Conservation (phyloP, 2,113 vertebrate genomes). For the Emberiza fucata region DNA sequence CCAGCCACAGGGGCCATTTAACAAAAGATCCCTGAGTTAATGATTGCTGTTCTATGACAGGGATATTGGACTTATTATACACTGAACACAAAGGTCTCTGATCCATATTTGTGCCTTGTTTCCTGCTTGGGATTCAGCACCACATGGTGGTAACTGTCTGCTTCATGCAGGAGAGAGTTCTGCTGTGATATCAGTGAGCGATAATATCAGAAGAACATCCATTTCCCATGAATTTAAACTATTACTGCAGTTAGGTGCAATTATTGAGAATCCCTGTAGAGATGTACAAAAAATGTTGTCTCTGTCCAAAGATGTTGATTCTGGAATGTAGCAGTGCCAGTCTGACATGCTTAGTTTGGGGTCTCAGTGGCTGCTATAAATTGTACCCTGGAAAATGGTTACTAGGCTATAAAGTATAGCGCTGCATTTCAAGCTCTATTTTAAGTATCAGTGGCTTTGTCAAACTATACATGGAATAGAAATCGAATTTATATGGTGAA, state of each 20-base stretch:
- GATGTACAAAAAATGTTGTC: background rate
- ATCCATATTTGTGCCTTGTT: slow-evolving; percentile 56
- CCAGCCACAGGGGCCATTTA: slow-evolving; percentile 34
- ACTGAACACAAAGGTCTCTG: slow-evolving; percentile 51
- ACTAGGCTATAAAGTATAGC: background rate
- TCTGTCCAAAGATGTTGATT: slow-evolving; percentile 42
- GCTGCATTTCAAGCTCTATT: slow-evolving; percentile 8
- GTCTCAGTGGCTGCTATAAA: slow-evolving; percentile 13
- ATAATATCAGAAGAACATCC: slow-evolving; percentile 59
- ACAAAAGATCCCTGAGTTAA: slow-evolving; percentile 44
- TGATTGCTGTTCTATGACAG: slow-evolving; percentile 53
- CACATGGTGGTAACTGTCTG: slow-evolving; percentile 42
- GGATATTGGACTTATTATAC: slow-evolving; percentile 48
- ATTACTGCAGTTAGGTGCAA: slow-evolving; percentile 33
- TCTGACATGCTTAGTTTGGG: background rate
- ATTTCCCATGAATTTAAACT: slow-evolving; percentile 57
- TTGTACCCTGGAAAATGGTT: slow-evolving; percentile 25
- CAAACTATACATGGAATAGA: background rate
- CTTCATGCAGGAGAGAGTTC: slow-evolving; percentile 30
- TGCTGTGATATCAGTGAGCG: slow-evolving; percentile 11
- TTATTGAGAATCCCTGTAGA: slow-evolving; percentile 56
- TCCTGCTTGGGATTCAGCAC: slow-evolving; percentile 49
- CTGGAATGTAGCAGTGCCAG: slow-evolving; percentile 3
- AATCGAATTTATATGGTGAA: background rate
- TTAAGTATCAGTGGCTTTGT: slow-evolving; percentile 13